Evolutionary conservation across 2,113 vertebrate genomes (phyloP), one percentile per base, ranked within the genome.

Genomic region (Tautogolabrus adspersus): DNA sequence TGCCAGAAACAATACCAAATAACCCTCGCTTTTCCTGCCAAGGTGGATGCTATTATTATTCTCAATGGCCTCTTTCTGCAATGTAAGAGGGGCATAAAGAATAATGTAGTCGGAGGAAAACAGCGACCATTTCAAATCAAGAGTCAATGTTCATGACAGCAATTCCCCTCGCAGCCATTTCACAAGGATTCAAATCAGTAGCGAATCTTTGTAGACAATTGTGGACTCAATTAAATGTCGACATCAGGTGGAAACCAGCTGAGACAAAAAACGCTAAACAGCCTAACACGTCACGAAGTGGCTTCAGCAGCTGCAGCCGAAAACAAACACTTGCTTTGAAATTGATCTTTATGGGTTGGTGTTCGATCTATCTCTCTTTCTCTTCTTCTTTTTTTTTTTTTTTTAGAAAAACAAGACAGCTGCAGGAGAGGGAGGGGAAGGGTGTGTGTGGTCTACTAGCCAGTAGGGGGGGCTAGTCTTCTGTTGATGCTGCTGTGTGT

Each of bases 401-500:
- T 21, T 52, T 75, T 56, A 75, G 57, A 82, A 82, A 84, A 83
- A 87, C 66, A 84, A 76, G 54, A 68, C 75, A 71, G 82, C 73
- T 83, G 82, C 57, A 84, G 51, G 22, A 19, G 18, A 12, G 6
- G 44, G 6, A 19, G 16, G 37, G 15, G 38, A 3, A 6, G 54
- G 8, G n/a, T 47, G 16, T 54, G 63, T 85, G 63, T 0, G 0
- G 22, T 26, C 15, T 5, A 30, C n/a, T 12, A 11, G 56, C 85
- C 93, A 90, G 87, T 44, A 91, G 92, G 88, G 84, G 93, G 91
- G 10, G 89, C 85, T 88, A 62, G 66, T 79, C 83, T 70, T 68
- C 81, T 67, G 75, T 79, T 76, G 56, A 57, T 78, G 57, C 61
- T 44, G 34, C 19, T 75, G 18, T 69, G 38, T 6, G 1, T 40